Evolutionary conservation across 2,888 invertebrate genomes (phyloP).

Genomic region (Pelosia muscerda): DNA sequence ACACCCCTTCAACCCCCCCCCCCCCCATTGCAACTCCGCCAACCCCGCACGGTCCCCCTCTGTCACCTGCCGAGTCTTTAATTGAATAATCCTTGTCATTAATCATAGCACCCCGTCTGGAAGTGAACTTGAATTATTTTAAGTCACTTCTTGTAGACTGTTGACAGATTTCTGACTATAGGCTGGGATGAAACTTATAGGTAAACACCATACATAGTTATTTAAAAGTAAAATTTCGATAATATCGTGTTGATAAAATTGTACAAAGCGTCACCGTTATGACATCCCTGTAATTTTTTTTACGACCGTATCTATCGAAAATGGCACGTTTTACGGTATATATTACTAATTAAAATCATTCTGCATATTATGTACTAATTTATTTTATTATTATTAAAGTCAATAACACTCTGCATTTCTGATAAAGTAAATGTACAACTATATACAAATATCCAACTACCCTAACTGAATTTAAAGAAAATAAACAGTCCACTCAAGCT

Average conservation of each 20-base stretch:
- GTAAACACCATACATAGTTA: background rate
- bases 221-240: background rate
- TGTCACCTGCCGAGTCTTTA: constrained; percentile 83
- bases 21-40: constrained; percentile 29
- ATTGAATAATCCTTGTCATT: constrained; percentile 87
- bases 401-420: background rate
- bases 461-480: constrained; percentile 49
- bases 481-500: constrained; percentile 73
- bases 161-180: constrained; percentile 32
- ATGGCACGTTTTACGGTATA: too few relatives aligned
- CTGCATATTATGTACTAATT: too few relatives aligned
- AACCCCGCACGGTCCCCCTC: constrained; percentile 48
- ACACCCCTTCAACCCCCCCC: constrained; percentile 36
- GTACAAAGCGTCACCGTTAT: too few relatives aligned
- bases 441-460: constrained; percentile 6
- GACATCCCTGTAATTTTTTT: too few relatives aligned
- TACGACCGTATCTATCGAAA: too few relatives aligned
- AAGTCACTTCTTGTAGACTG: constrained; percentile 64
- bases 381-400: too few relatives aligned
- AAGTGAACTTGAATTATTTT: constrained; percentile 83
- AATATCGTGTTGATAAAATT: background rate
- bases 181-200: background rate
- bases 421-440: background rate
- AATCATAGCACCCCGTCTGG: constrained; percentile 83
- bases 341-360: too few relatives aligned